Evolutionary conservation across 2,888 invertebrate species (phyloP).

Genomic region (Drosophila dives): DNA sequence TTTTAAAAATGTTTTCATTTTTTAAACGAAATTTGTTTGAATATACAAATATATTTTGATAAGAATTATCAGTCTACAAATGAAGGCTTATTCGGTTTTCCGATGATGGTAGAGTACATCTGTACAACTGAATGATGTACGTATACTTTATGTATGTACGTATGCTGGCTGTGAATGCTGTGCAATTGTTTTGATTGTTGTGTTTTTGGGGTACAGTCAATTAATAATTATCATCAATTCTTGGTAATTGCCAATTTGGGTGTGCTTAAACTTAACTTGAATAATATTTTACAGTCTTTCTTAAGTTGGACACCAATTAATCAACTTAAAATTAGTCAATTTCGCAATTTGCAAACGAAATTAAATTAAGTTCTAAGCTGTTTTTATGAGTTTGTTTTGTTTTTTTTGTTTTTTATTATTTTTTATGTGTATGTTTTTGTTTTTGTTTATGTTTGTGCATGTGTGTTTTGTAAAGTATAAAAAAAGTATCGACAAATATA

Average conservation of each 20-base stretch:
- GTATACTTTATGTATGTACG: neutral
- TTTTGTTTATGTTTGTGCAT: constrained; percentile 27
- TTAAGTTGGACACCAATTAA: constrained; percentile 47
- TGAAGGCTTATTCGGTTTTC: neutral
- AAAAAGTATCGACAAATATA: constrained; percentile 47
- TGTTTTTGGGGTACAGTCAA: constrained; percentile 19
- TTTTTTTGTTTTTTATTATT: neutral
- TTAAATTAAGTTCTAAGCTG: constrained; percentile 49
- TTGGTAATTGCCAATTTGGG: constrained; percentile 34
- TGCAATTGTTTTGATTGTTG: constrained; percentile 18
- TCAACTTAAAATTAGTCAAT: constrained; percentile 70
- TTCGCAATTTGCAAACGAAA: constrained; percentile 43
- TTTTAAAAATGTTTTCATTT: neutral
- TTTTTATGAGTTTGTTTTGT: constrained; percentile 4
- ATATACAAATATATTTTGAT: neutral
- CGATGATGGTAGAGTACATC: neutral
- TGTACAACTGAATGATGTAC: neutral
- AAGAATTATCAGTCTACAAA: neutral
- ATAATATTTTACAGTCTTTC: constrained; percentile 31
- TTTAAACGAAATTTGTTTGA: too few relatives aligned
- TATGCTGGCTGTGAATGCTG: constrained; percentile 12
- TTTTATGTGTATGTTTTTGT: constrained; percentile 16
- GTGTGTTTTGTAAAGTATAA: constrained; percentile 25
- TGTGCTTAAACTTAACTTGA: constrained; percentile 46
- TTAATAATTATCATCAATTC: constrained; percentile 13